Base-by-base conservation (phyloP, 2,888 invertebrate genomes). In the Auanema freiburgensis region DNA sequence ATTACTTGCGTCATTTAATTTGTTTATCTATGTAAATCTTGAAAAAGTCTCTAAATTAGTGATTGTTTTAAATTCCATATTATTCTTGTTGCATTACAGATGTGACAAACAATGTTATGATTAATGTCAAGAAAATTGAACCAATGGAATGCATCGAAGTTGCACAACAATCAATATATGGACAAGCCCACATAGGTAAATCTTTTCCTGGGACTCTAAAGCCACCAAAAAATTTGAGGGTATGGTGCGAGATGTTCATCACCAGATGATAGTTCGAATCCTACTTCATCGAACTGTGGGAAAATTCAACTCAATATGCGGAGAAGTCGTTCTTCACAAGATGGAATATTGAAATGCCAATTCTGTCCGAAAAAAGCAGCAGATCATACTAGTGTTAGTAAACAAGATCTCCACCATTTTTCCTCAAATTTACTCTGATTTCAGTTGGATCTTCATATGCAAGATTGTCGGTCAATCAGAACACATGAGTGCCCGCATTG, bases 331-430 rank as follows among this genome's bases (percentile, higher is more conserved):
- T 62, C 68, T n/a, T 53, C 69, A 0, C 63, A 59, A 42, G 73
- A 77, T 40, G 74, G 72, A 25, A 62, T 71, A 54, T 57, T 77
- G 53, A 80, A 81, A 57, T 81, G 81, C 46, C 66, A 67, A 11
- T 81, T 63, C 58, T 81, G 81, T 53, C 81, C 81, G 23, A 81
- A 79, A 59, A 79, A 79, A 52, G 76, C 62, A 44, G 33, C 57
- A 5, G 69, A 55, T 44, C 71, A 77, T 18, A 46, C 57, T 21
- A 42, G 59, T 65, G 79, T 80, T 24, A 61, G 61, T 44, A 54
- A 8, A n/a, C 25, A 16, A 40, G 10, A 53, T 23, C 8, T 40
- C 8, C 40, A 33, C 51, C 3, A 12, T 54, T 25, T 5, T 0
- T 0, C 55, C 55, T 14, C 6, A 40, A 33, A 25, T 40, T 21